These are phyloP conservation scores for Stomatorhinus ivindoensis DNA, from an alignment of 2,113 vertebrate genomes.

Conservation along the genomic window DNA sequence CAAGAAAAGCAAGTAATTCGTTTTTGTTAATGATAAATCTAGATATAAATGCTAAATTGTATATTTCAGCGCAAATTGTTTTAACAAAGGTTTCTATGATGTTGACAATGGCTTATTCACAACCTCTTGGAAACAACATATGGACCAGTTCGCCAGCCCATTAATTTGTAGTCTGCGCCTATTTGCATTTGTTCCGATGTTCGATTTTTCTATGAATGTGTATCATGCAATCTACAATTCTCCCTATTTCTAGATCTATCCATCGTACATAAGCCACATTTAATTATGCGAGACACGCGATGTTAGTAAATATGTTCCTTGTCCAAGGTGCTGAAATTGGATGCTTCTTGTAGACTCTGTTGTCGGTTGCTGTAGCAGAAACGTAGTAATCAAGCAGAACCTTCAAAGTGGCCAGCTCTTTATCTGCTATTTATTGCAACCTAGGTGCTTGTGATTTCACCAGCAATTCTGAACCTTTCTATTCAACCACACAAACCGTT, in stretches of 20 bases:
- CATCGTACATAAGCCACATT: not conserved
- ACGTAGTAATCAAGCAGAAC: not conserved
- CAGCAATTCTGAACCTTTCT: not conserved
- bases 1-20: not conserved
- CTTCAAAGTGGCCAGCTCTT: not conserved
- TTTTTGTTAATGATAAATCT: not conserved
- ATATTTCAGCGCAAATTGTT: not conserved
- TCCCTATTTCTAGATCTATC: not conserved
- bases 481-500: not conserved
- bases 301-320: slow-evolving; percentile 1
- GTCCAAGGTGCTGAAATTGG: slow-evolving; percentile 25
- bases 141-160: not conserved
- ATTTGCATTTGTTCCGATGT: slow-evolving; percentile 7
- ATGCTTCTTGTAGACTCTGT: not conserved
- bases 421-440: not conserved
- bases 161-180: not conserved
- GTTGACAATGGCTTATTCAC: not conserved
- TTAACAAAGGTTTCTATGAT: not conserved
- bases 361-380: not conserved
- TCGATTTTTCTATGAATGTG: not conserved
- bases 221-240: not conserved
- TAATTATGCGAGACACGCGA: slow-evolving; percentile 4
- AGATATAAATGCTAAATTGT: not conserved
- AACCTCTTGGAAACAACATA: slow-evolving; percentile 6
- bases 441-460: not conserved